Evolutionary conservation across 2,113 vertebrate genomes (phyloP).

Genomic region (Antigone vipio): DNA sequence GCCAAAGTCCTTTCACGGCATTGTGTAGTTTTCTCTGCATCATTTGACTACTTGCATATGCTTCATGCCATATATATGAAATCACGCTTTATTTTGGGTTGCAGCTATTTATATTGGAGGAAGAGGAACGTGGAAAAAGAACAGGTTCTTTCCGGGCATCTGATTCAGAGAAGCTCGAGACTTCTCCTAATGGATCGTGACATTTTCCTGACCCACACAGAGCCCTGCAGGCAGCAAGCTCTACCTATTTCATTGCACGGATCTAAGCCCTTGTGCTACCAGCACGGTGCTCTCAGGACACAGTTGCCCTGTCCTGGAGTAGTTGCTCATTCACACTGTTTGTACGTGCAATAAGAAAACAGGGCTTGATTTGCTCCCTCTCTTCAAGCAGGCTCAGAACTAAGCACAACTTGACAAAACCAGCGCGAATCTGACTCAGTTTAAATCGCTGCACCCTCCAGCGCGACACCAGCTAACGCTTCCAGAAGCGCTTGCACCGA

Average conservation of each 20-base stretch:
- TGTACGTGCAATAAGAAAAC: rapidly evolving
- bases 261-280: not conserved
- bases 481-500: rapidly evolving
- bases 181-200: not conserved
- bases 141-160: not conserved
- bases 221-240: not conserved
- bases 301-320: not conserved
- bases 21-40: not conserved
- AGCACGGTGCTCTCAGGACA: not conserved
- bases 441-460: not conserved
- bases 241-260: not conserved
- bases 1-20: conserved; percentile 4
- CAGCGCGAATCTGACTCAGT: rapidly evolving
- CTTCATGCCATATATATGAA: not conserved
- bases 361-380: not conserved
- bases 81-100: not conserved
- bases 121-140: not conserved
- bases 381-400: not conserved
- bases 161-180: not conserved
- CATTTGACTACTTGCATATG: not conserved
- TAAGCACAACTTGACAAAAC: rapidly evolving
- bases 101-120: not conserved
- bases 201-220: not conserved
- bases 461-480: rapidly evolving
- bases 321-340: not conserved